These are phyloP conservation scores for Chaetops frenatus DNA, from an alignment of 2,113 vertebrate genomes.

Conservation along the genomic window DNA sequence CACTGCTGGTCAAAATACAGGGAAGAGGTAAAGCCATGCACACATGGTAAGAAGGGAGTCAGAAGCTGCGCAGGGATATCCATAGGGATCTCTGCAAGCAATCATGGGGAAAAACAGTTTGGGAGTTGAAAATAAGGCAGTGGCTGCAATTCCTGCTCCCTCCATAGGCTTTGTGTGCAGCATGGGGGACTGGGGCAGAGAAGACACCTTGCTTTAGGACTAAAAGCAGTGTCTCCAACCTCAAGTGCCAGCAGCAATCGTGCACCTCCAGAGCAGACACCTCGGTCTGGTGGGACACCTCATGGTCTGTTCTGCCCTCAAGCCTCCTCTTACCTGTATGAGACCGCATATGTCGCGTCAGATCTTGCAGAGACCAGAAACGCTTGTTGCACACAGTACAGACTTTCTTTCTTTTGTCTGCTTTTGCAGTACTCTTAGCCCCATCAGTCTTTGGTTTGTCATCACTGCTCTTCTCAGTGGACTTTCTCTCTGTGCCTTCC, in stretches of 20 bases:
- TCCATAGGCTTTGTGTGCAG: not conserved
- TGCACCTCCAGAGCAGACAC: not conserved
- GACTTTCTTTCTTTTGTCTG: conserved; percentile 98
- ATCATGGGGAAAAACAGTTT: not conserved
- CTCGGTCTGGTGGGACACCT: not conserved
- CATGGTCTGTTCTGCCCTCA: not conserved
- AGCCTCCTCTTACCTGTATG: conserved; percentile 85
- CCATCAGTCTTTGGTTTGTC: conserved; percentile 81
- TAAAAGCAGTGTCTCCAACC: not conserved
- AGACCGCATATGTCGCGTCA: conserved; percentile 95
- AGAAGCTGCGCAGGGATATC: not conserved
- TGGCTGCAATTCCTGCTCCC: not conserved
- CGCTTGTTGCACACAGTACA: conserved; percentile 92
- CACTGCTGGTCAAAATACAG: not conserved
- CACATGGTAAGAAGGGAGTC: not conserved
- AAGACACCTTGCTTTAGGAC: not conserved
- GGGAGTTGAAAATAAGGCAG: not conserved
- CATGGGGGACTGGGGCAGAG: not conserved
- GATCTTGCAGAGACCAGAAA: conserved; percentile 98
- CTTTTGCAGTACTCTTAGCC: conserved; percentile 73
- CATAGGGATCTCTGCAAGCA: not conserved
- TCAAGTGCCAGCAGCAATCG: not conserved
- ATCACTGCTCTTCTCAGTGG: conserved; percentile 80
- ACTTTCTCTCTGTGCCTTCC: conserved; percentile 75
- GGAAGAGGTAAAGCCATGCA: not conserved